phyloP scores from a whole-genome alignment of 2,888 invertebrate species.

The Scaptodrosophila latifasciaeformis region DNA sequence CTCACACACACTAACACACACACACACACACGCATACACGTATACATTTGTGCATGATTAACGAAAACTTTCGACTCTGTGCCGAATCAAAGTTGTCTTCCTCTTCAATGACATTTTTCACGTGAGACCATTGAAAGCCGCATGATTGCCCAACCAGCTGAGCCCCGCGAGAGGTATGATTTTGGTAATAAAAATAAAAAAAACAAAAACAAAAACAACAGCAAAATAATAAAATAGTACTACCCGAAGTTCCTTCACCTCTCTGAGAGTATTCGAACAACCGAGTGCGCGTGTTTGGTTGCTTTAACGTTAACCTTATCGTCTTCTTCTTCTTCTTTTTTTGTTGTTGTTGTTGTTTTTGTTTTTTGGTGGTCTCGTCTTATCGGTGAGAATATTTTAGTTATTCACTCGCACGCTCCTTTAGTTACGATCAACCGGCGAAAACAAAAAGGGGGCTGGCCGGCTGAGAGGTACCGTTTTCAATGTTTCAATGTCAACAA shows the following conservation, averaged over 20 bases:
- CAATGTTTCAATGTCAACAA: conserved; percentile 50
- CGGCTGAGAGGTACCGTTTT: too few relatives aligned
- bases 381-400: neutral
- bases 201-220: too few relatives aligned
- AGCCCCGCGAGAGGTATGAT: too few relatives aligned
- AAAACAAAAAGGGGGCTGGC: conserved; percentile 5
- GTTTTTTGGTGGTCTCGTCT: neutral
- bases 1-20: too few relatives aligned
- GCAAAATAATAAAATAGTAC: too few relatives aligned
- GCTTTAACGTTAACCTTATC: too few relatives aligned
- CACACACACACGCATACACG: neutral
- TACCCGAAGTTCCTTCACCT: neutral
- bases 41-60: neutral
- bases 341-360: too few relatives aligned
- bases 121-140: neutral
- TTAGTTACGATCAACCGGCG: neutral
- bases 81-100: neutral
- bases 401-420: neutral
- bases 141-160: neutral
- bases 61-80: neutral
- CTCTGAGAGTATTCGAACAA: too few relatives aligned
- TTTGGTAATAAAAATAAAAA: too few relatives aligned
- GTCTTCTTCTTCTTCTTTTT: too few relatives aligned
- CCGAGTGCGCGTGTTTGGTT: too few relatives aligned
- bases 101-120: neutral